phyloP scores from a whole-genome alignment of 2,113 vertebrate species.

The Ellobius talpinus region DNA sequence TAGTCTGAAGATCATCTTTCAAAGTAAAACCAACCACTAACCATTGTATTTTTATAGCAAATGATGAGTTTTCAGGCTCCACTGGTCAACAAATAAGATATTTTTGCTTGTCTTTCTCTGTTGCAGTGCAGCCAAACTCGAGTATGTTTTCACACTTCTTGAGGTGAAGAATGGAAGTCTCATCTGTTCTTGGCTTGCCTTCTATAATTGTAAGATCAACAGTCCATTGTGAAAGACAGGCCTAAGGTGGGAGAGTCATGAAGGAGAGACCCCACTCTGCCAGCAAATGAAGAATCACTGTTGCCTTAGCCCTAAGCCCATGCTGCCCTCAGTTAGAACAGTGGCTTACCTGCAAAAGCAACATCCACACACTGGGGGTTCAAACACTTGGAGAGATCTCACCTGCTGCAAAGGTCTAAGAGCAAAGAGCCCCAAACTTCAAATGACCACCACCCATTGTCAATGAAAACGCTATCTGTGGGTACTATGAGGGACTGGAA shows the following conservation, averaged over 20 bases:
- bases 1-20: conserved; percentile 38
- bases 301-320: background rate
- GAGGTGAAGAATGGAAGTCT: background rate
- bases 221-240: background rate
- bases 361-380: background rate
- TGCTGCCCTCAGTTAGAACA: background rate
- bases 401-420: background rate
- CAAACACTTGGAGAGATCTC: background rate
- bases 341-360: background rate
- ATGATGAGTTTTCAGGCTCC: background rate
- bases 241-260: background rate
- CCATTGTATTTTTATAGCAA: conserved; percentile 19
- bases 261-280: background rate
- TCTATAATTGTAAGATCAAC: background rate
- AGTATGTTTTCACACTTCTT: conserved; percentile 5
- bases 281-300: background rate
- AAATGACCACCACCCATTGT: background rate
- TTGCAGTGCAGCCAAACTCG: background rate
- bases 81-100: background rate
- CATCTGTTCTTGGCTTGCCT: background rate
- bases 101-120: background rate
- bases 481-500: background rate
- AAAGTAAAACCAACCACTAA: background rate
- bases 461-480: background rate
- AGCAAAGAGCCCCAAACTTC: background rate